phyloP scores from a whole-genome alignment of 1,140 invertebrate species.

The Nomia melanderi region DNA sequence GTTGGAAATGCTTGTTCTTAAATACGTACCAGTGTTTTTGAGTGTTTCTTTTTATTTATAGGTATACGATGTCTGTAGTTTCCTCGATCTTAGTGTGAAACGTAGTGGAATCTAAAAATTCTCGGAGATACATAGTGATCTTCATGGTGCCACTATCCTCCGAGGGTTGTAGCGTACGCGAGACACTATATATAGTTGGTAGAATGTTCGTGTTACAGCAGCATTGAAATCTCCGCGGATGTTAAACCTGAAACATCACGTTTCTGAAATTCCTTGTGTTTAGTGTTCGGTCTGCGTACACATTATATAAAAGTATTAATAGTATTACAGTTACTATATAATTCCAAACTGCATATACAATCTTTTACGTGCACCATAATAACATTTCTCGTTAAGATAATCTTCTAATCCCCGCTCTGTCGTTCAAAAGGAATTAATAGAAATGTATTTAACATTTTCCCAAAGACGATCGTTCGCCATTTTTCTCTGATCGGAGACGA shows the following conservation, averaged over 20 bases:
- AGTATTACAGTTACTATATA: background rate
- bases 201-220: background rate
- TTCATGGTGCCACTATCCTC: background rate
- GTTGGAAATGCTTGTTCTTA: too few relatives aligned
- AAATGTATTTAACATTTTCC: too few relatives aligned
- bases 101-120: background rate
- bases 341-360: background rate
- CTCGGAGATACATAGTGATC: background rate
- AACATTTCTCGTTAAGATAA: too few relatives aligned
- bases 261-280: background rate
- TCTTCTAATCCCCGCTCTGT: too few relatives aligned
- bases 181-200: background rate
- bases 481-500: too few relatives aligned
- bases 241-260: background rate
- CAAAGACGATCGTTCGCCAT: too few relatives aligned
- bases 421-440: too few relatives aligned
- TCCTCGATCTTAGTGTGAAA: conserved; percentile 19
- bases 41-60: background rate
- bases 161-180: background rate
- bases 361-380: too few relatives aligned
- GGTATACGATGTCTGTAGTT: conserved; percentile 20
- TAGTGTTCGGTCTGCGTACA: background rate
- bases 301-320: background rate
- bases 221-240: background rate
- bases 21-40: too few relatives aligned